Base-by-base conservation (phyloP, 2,888 invertebrate genomes). In the Graphium colonna region DNA sequence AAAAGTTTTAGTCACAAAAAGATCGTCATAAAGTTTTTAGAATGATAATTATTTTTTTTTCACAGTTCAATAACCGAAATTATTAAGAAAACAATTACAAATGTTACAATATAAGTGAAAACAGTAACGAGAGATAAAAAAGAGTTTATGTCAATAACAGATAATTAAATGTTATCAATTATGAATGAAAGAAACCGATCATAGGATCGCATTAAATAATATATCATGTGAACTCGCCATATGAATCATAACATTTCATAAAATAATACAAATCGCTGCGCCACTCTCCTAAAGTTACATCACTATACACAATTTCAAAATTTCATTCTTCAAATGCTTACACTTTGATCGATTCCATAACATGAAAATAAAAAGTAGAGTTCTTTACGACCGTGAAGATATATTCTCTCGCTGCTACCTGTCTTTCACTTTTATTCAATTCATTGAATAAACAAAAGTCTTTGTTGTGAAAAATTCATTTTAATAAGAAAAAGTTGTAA, bases 281-380 rank as follows among this genome's bases (percentile, higher is more conserved):
- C 70, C 71, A 69, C 64, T 63, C 56, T 57, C 56, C 57, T 68
- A 74, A 77, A 70, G 74, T 75, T 64, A 71, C 56, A 58, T 61
- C 64, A 44, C 48, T 60, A 60, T 60, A 69, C 65, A 65, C 65
- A 50, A 65, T 65, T 73, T 68, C 60, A 67, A 73, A 69, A 70
- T 69, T 57, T 60, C 63, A 68, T 64, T 54, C 26, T 61, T 66
- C 28, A 45, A 41, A 61, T 62, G 52, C 60, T 57, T 59, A 36
- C n/a, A 54, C 58, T 60, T 64, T 60, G 52, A 66, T 64, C 59
- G 60, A 60, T 64, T 64, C 42, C 39, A 58, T 10, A 39, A 54
- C 44, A 52, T 33, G 44, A 33, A 54, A 38, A 44, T 15, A 51
- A 0, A 26, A 17, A 21, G 28, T 16, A 44, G 49, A 33, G 13